Evolutionary conservation across 1,140 invertebrate species (phyloP), one percentile per base, ranked within the genome.

Genomic region (Lepidostoma basale): DNA sequence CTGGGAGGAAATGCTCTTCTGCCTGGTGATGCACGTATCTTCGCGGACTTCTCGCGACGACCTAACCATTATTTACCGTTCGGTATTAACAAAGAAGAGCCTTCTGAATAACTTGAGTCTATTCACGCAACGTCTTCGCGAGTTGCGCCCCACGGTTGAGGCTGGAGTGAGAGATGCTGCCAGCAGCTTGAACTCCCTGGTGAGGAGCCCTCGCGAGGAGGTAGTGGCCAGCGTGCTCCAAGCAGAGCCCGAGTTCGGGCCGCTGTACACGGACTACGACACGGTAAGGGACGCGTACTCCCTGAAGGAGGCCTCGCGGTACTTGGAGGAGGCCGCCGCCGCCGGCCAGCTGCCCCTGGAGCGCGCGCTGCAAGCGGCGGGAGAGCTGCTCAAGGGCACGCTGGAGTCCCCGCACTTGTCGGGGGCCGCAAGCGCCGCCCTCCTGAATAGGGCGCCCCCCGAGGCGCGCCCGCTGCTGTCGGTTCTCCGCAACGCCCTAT

Each of bases 1-100:
- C 20, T 49, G 45, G 45, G 23, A 49, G n/a, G 45, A 49, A 23
- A 49, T 49, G 8, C 20, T 22, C 9, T 49, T 49, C n/a, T 49
- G 22, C n/a, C 25, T 49, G 45, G 45, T 49, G 22, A 12, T 1
- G 20, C 25, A 23, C 45, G 12, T 26, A 49, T 49, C 45, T 12
- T 18, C 20, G 20, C 12, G 25, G 8, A 25, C 45, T 10, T n/a
- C 10, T 18, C 9, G 45, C 10, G 9, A 26, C 2, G 45, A 49
- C 12, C 23, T 49, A 2, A 49, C 12, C 45, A 22, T 49, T 22
- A 23, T 49, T 23, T 23, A 22, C 25, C 45, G 5, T 12, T 49
- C 45, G 0, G 6, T 49, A 12, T 49, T 49, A 23, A 49, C 18
- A 4, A 49, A 49, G 22, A 23, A 23, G 10, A 49, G 18, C 22